Evolutionary conservation across 2,888 invertebrate genomes (phyloP).

Genomic region (Thereva nobilitata): DNA sequence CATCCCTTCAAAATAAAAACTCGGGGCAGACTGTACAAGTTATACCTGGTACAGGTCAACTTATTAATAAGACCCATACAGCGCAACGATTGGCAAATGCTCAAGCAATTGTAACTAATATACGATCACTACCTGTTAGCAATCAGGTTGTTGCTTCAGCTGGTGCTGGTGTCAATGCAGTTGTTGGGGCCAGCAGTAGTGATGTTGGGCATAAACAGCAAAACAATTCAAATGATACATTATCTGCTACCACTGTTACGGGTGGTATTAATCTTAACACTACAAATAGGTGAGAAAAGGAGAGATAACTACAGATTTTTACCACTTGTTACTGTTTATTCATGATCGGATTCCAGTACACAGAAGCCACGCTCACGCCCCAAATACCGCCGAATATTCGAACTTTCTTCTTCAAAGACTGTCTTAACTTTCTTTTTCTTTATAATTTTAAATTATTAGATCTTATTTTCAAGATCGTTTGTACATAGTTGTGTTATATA

Average conservation of each 20-base stretch:
- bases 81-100: constrained; percentile 37
- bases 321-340: constrained; percentile 14
- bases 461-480: constrained; percentile 48
- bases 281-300: constrained; percentile 59
- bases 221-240: constrained; percentile 31
- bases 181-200: neutral
- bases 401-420: constrained; percentile 31
- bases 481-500: constrained; percentile 33
- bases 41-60: constrained; percentile 23
- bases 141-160: constrained; percentile 37
- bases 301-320: constrained; percentile 53
- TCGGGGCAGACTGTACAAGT: constrained; percentile 39
- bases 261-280: constrained; percentile 48
- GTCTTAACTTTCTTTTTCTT: constrained; percentile 20
- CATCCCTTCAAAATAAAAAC: constrained; percentile 51
- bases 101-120: constrained; percentile 42
- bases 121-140: constrained; percentile 33
- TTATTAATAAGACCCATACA: constrained; percentile 46
- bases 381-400: constrained; percentile 4
- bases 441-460: constrained; percentile 37
- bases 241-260: constrained; percentile 27
- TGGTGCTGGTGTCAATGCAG: constrained; percentile 16
- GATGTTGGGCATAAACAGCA: constrained; percentile 36
- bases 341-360: constrained; percentile 3
- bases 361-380: constrained; percentile 17